Base-by-base conservation (phyloP, 2,113 vertebrate genomes). In the Vidua chalybeata region DNA sequence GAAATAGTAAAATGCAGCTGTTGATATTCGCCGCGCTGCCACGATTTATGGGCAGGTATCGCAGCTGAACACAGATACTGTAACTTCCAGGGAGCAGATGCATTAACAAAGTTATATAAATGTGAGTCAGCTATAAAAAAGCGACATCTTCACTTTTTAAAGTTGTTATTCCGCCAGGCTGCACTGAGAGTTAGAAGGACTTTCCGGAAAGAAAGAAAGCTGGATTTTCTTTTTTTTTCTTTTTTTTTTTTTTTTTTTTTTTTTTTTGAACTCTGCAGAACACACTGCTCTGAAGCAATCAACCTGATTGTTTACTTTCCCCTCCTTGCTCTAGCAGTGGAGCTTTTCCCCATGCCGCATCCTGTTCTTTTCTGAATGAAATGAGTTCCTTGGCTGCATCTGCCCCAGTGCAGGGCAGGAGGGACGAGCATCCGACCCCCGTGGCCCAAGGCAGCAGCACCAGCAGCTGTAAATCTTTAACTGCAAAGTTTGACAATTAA, bases 1-100 rank as follows among this genome's bases (percentile, higher is more conserved):
- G 87, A 68, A 89, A 93, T 33, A 89, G 93, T 68, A 80, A 85
- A 94, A 84, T 84, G 89, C 97, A 96, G 96, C 98, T 98, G 97
- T 94, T 95, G 95, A 87, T 95, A 81, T 5, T 81, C 85, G n/a
- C 90, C 2, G 64, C 33, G 8, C 86, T 49, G 59, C 95, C 94
- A 19, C 71, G 43, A 96, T 98, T 97, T 97, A 94, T 93, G 94
- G 90, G 82, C 94, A 91, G 94, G 96, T 95, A 95, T 63, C 31
- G 62, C 51, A 7, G 93, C 79, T 63, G 39, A 90, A 41, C 74
- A 72, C 93, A 58, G 87, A 72, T 39, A 90, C 76, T 46, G 75
- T 87, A 90, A 97, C 97, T 97, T 95, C 61, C 77, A 56, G 75
- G 85, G 91, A 94, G 76, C 97, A 90, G 96, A 78, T 91, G 74